Evolutionary conservation across 2,113 vertebrate genomes (phyloP).

Genomic region (Crotophaga sulcirostris): DNA sequence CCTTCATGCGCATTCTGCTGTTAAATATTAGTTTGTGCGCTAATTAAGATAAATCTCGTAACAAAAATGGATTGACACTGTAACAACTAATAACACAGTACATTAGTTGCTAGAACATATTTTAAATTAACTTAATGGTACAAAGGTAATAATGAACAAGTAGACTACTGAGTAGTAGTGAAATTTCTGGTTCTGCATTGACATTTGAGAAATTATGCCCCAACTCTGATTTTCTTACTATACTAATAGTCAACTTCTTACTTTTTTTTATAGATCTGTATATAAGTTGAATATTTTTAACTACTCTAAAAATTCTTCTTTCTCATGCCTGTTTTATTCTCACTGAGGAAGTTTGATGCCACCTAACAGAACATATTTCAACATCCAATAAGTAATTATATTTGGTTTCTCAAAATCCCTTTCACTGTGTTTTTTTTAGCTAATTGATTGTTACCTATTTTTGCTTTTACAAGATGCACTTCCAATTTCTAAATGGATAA

Average conservation of each 20-base stretch:
- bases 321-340: neutral
- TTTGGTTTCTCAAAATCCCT: neutral
- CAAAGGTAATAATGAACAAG: neutral
- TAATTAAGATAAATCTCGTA: constrained; percentile 54
- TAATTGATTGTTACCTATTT: neutral
- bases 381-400: neutral
- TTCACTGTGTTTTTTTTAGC: neutral
- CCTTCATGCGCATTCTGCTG: constrained; percentile 21
- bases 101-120: neutral
- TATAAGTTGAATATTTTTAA: neutral
- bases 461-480: neutral
- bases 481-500: neutral
- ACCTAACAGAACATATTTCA: neutral
- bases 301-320: neutral
- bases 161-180: neutral
- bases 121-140: constrained; percentile 10
- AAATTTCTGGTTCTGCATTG: neutral
- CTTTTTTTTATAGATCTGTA: neutral
- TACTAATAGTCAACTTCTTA: neutral
- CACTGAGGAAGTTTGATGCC: neutral
- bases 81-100: constrained; percentile 19
- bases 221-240: neutral
- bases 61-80: neutral
- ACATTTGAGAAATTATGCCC: neutral
- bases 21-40: constrained; percentile 28